Base-by-base conservation (phyloP, 2,113 vertebrate genomes). In the Phalacrocorax carbo region DNA sequence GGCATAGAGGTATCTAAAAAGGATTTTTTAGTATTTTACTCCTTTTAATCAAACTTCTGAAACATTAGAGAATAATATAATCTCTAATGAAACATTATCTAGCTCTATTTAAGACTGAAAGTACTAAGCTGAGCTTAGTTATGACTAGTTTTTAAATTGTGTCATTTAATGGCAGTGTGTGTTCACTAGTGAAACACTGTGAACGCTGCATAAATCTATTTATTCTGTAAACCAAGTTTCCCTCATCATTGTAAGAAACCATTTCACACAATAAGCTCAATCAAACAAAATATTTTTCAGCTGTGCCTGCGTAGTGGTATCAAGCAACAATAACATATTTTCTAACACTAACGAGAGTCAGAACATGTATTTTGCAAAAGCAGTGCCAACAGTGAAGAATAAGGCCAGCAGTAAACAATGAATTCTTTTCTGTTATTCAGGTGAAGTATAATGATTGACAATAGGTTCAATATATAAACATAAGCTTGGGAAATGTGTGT, bases 401-500 rank as follows among this genome's bases (percentile, higher is more conserved):
- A 72, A 93, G 49, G 78, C 48, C 48, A 75, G 34, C 19, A 66
- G 40, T 36, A 58, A 86, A 48, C 38, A 88, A 83, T 62, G 60
- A 16, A 62, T 62, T 60, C 77, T 82, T 86, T 94, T 86, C 58
- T 94, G 69, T 88, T 91, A 76, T 44, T 73, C 14, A 62, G 48
- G 27, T 84, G 82, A 92, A 93, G 48, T 82, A 48, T 79, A 87
- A 78, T 95, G 82, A 94, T 65, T 97, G 91, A 93, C 91, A 97
- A 94, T 70, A 52, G 44, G 96, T 73, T 86, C 46, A 90, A 76
- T 96, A 96, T 96, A 89, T 86, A 68, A 97, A 89, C 52, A 88
- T 75, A 92, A 82, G 26, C 79, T 81, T 96, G 91, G 88, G 60
- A 93, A 94, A 94, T 96, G 26, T 86, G 83, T 93, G 91, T 95